phyloP scores from a whole-genome alignment of 92 coral and sea anemone genomes.

The Heliopora coerulea region DNA sequence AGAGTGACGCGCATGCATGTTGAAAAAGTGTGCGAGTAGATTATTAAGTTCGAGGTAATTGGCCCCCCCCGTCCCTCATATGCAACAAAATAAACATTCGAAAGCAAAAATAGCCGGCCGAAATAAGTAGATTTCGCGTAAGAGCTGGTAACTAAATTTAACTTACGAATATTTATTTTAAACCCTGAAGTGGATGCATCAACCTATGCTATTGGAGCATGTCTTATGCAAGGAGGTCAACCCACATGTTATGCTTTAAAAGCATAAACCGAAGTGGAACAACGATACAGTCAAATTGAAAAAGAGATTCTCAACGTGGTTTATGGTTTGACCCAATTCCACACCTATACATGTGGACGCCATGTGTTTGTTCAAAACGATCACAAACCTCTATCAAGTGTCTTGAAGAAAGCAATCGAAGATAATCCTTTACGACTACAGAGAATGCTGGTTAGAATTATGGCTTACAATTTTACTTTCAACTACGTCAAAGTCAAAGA shows the following conservation, averaged over 20 bases:
- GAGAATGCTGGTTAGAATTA: conserved; percentile 43
- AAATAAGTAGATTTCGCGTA: too few species aligned
- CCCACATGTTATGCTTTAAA: conserved; percentile 24
- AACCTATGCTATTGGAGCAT: too few species aligned
- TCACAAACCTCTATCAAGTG: not conserved
- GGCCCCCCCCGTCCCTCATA: too few species aligned
- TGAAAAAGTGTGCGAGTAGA: too few species aligned
- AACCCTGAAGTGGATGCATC: too few species aligned
- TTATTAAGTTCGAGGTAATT: too few species aligned
- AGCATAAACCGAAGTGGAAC: not conserved
- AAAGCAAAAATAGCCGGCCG: too few species aligned
- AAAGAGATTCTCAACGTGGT: not conserved
- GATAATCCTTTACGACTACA: conserved; percentile 36
- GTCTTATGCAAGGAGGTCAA: conserved; percentile 12
- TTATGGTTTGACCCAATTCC: not conserved
- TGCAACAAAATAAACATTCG: too few species aligned
- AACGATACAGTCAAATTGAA: conserved; percentile 7
- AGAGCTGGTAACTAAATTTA: too few species aligned
- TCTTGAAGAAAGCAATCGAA: conserved; percentile 8
- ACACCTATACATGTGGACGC: conserved; percentile 11
- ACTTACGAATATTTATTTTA: too few species aligned
- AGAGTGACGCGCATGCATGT: too few species aligned
- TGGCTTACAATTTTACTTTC: conserved; percentile 24
- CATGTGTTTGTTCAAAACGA: conserved; percentile 4
- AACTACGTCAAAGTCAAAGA: conserved; percentile 23